phyloP scores from a whole-genome alignment of 2,113 vertebrate species.

The Crocuta crocuta region DNA sequence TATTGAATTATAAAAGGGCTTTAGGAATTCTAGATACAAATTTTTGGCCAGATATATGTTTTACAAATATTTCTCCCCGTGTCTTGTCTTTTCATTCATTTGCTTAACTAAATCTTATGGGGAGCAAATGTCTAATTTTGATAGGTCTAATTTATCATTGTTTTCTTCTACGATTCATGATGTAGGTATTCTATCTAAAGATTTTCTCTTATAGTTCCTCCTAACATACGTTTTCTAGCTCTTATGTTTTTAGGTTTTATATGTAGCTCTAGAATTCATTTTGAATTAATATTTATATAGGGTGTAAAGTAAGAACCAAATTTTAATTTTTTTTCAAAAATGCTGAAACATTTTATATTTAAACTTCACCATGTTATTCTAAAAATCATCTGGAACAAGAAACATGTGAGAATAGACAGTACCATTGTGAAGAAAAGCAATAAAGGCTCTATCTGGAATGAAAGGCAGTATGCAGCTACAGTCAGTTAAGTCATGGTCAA shows the following conservation, averaged over 20 bases:
- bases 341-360: neutral
- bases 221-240: neutral
- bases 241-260: neutral
- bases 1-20: neutral
- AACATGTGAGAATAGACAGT: neutral
- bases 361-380: neutral
- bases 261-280: neutral
- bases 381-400: neutral
- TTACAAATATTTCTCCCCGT: neutral
- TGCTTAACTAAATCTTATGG: neutral
- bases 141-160: neutral
- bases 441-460: neutral
- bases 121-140: neutral
- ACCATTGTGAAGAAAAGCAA: neutral
- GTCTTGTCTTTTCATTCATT: neutral
- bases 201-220: neutral
- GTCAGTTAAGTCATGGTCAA: neutral
- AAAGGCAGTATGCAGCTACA: neutral
- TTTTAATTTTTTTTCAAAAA: neutral
- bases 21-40: neutral
- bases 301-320: neutral
- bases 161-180: neutral
- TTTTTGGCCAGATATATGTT: neutral
- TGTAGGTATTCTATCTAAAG: neutral
- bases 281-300: neutral